Evolutionary conservation across 2,797 vertebrate species (phyloP).

Genomic region (Sylvia borin): DNA sequence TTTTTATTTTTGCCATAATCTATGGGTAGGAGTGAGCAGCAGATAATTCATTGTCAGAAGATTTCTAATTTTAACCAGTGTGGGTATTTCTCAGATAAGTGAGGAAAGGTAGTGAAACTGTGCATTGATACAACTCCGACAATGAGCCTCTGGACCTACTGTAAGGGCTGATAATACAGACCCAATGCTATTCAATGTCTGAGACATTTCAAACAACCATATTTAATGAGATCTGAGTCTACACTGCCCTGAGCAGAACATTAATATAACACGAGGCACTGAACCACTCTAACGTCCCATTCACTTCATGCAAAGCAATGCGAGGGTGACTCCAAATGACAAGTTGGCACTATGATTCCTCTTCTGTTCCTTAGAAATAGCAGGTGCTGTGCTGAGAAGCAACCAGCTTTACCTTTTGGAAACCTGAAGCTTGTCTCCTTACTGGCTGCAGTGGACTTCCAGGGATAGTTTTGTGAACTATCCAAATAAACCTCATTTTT

Average conservation of each 20-base stretch:
- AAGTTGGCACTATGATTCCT: constrained; percentile 28
- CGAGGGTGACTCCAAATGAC: constrained; percentile 50
- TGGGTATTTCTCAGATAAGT: constrained; percentile 51
- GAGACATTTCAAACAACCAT: constrained; percentile 61
- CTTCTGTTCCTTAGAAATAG: constrained; percentile 3
- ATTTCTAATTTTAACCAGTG: constrained; percentile 63
- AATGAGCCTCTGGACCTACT: constrained; percentile 58
- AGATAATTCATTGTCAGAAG: constrained; percentile 62
- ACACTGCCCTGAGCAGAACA: constrained; percentile 58
- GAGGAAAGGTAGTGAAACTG: constrained; percentile 56
- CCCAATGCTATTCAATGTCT: constrained; percentile 60
- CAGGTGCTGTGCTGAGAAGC: neutral
- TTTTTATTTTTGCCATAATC: constrained; percentile 33
- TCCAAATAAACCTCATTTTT: neutral
- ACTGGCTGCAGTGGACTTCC: neutral
- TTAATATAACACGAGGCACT: constrained; percentile 25
- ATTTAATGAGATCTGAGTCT: constrained; percentile 70
- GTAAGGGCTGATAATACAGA: constrained; percentile 53
- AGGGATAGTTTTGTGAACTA: neutral
- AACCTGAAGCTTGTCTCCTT: neutral
- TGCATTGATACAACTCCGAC: constrained; percentile 49
- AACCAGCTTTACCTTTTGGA: neutral
- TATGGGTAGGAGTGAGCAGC: constrained; percentile 19
- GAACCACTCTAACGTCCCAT: constrained; percentile 38
- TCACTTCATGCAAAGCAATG: constrained; percentile 29